Evolutionary conservation across 2,888 invertebrate species (phyloP).

Genomic region (Andrena dorsata): DNA sequence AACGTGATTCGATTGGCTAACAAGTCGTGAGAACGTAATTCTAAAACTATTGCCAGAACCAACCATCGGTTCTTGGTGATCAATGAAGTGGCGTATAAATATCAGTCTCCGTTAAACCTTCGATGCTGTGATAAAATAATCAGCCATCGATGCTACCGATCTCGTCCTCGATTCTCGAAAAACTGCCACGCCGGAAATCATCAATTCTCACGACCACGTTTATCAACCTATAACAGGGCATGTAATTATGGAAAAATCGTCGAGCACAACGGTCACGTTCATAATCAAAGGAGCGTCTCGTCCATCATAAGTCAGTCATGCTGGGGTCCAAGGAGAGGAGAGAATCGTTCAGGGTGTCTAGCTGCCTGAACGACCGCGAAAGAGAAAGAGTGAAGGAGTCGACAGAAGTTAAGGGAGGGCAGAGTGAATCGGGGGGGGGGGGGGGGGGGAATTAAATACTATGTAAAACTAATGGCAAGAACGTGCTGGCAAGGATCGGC

Average conservation of each 20-base stretch:
- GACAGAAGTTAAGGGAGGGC: not conserved
- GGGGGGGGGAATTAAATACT: conserved; percentile 53
- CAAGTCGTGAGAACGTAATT: not conserved
- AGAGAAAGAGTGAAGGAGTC: not conserved
- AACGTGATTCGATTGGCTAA: conserved; percentile 11
- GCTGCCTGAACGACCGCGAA: not conserved
- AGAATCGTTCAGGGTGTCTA: not conserved
- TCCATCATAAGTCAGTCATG: conserved; percentile 4
- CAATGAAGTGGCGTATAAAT: not conserved
- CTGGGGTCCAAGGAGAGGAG: not conserved
- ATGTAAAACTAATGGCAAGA: conserved; percentile 65
- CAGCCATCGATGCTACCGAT: not conserved
- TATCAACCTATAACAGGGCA: not conserved
- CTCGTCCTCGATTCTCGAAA: not conserved
- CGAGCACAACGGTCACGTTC: not conserved
- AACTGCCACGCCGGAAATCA: not conserved
- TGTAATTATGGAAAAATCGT: not conserved
- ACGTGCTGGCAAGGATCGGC: conserved; percentile 47
- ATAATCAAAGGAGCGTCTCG: conserved; percentile 2
- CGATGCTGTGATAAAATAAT: not conserved
- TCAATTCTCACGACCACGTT: not conserved
- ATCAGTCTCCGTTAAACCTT: not conserved
- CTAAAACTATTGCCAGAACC: not conserved
- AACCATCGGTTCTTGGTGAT: not conserved
- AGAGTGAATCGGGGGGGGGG: not conserved